Evolutionary conservation across 2,113 vertebrate species (phyloP).

Genomic region (Himantopus leucocephalus): DNA sequence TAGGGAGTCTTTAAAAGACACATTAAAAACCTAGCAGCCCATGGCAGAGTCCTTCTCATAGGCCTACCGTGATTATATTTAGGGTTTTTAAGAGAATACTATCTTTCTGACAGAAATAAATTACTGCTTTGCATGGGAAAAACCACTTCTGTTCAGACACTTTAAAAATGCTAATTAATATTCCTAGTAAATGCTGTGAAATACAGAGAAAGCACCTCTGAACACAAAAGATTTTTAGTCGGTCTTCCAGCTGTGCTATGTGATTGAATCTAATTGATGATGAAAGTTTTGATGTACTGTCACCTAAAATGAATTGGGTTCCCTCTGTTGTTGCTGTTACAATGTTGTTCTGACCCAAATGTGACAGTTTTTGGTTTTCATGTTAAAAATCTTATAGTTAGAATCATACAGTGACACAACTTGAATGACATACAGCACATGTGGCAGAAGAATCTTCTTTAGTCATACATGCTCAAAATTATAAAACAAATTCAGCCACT

Average conservation of each 20-base stretch:
- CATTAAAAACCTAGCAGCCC: background rate
- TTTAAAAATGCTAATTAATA: background rate
- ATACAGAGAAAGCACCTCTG: background rate
- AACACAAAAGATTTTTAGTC: background rate
- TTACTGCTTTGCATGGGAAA: background rate
- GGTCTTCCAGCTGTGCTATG: background rate
- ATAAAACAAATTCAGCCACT: background rate
- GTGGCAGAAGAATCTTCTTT: background rate
- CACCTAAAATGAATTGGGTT: background rate
- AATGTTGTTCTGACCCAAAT: background rate
- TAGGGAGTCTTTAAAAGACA: background rate
- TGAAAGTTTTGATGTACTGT: background rate
- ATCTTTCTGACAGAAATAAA: background rate
- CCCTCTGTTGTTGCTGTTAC: background rate
- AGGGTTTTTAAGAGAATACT: background rate
- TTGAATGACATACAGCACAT: background rate
- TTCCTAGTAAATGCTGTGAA: background rate
- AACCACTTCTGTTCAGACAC: background rate
- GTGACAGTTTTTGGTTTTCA: background rate
- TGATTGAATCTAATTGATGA: background rate
- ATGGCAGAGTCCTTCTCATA: background rate
- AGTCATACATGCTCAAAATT: background rate
- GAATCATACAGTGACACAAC: background rate
- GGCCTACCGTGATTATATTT: background rate
- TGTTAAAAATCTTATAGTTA: background rate